phyloP scores from a whole-genome alignment of 2,888 invertebrate genomes.

The Tenthredo mesomela region DNA sequence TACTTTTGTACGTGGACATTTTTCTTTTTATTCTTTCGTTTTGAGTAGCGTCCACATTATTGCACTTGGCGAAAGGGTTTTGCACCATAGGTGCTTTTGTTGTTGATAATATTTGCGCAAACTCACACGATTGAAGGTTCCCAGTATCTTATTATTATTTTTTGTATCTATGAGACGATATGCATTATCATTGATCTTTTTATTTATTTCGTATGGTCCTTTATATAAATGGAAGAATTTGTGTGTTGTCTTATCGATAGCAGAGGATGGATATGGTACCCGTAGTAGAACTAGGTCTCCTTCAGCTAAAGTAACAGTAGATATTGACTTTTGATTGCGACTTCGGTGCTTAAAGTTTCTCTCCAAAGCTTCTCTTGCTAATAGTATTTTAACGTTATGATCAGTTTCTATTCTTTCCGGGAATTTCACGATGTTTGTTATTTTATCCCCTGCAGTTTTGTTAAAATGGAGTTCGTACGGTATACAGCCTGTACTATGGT shows the following conservation, averaged over 20 bases:
- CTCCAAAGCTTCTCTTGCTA: not conserved
- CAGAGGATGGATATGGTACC: not conserved
- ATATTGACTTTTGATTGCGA: not conserved
- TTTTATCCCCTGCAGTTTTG: not conserved
- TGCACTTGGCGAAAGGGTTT: no score
- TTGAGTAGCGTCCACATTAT: no score
- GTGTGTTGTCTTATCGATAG: not conserved
- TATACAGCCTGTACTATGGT: not conserved
- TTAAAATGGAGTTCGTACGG: constrained; percentile 33
- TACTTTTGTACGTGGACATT: no score
- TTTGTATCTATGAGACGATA: no score
- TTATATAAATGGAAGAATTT: constrained; percentile 19
- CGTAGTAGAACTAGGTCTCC: not conserved
- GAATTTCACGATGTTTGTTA: not conserved
- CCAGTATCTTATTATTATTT: no score
- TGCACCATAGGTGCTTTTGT: no score
- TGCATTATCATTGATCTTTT: no score
- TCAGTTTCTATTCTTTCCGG: not conserved
- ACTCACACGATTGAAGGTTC: no score
- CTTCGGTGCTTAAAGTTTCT: not conserved
- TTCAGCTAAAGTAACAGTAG: not conserved
- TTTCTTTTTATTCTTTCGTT: no score
- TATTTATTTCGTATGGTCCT: no score
- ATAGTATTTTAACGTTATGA: not conserved
- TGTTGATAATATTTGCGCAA: no score